Percentiles rank a stretch among this genome's conserved stretches.
Evolutionary conservation across 2,888 invertebrate genomes (phyloP).

Genomic region (Eledone cirrhosa): DNA sequence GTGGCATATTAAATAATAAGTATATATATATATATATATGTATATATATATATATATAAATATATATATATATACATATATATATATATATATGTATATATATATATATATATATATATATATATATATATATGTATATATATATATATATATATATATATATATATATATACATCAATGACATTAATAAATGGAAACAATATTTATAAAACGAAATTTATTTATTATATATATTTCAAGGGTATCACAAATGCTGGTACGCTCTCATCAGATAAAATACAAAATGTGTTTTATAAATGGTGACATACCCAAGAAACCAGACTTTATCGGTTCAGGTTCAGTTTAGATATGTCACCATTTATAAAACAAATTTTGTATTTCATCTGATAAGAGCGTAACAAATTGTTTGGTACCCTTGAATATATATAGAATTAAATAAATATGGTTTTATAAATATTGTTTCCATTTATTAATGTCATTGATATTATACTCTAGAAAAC

Average conservation of each 20-base stretch:
- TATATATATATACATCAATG: slow-evolving; percentile 1
- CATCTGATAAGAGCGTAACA: too few relatives aligned
- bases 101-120: neutral
- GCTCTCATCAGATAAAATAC: too few relatives aligned
- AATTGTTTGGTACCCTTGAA: too few relatives aligned
- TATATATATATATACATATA: neutral
- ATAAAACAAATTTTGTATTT: too few relatives aligned
- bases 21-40: neutral
- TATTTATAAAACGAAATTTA: neutral
- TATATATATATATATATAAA: neutral
- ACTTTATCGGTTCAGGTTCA: too few relatives aligned
- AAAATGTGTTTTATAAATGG: too few relatives aligned
- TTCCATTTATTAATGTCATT: too few relatives aligned
- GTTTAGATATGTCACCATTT: too few relatives aligned
- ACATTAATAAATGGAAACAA: neutral
- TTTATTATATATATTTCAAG: neutral
- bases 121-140: neutral
- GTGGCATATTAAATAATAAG: neutral
- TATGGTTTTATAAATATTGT: neutral
- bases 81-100: neutral
- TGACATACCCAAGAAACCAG: too few relatives aligned
- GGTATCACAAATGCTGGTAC: too few relatives aligned
- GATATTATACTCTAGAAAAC: too few relatives aligned
- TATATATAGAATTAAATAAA: neutral
- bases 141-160: slow-evolving; percentile 2